Evolutionary conservation across 1,140 invertebrate genomes (phyloP).

Genomic region (Micrasema longulum): DNA sequence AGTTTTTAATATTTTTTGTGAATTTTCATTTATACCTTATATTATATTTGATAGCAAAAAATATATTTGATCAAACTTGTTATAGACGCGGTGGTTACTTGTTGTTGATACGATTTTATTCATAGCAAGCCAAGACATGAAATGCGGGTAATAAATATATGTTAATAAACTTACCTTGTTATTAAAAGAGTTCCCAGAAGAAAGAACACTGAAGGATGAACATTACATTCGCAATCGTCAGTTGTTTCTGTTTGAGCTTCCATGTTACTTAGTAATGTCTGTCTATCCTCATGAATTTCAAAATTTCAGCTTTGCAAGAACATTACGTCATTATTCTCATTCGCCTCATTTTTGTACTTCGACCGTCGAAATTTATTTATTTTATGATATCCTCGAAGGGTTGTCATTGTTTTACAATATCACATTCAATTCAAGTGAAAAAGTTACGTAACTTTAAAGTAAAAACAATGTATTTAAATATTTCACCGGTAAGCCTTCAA

Average conservation of each 20-base stretch:
- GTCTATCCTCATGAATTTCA: conserved; percentile 30
- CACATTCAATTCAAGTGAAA: conserved; percentile 19
- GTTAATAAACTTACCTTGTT: conserved; percentile 62
- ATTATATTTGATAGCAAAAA: too few species aligned
- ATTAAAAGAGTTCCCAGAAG: conserved; percentile 65
- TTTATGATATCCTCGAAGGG: conserved; percentile 28
- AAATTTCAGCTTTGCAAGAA: conserved; percentile 33
- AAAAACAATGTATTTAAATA: neutral
- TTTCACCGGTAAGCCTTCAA: neutral
- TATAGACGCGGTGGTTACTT: too few species aligned
- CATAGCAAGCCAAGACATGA: too few species aligned
- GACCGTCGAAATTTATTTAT: conserved; percentile 29
- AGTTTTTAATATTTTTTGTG: too few species aligned
- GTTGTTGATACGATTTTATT: too few species aligned
- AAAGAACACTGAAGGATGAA: conserved; percentile 66
- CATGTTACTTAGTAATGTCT: conserved; percentile 56
- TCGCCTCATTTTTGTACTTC: conserved; percentile 26
- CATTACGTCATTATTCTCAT: conserved; percentile 11
- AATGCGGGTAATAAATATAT: too few species aligned
- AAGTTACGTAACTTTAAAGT: neutral
- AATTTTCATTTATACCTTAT: too few species aligned
- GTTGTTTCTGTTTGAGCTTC: conserved; percentile 63
- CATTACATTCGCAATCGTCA: conserved; percentile 64
- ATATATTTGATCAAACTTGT: too few species aligned
- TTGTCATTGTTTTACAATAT: conserved; percentile 9